These are phyloP conservation scores for Latrodectus elegans DNA, from an alignment of 2,888 invertebrate species.

Conservation along the genomic window DNA sequence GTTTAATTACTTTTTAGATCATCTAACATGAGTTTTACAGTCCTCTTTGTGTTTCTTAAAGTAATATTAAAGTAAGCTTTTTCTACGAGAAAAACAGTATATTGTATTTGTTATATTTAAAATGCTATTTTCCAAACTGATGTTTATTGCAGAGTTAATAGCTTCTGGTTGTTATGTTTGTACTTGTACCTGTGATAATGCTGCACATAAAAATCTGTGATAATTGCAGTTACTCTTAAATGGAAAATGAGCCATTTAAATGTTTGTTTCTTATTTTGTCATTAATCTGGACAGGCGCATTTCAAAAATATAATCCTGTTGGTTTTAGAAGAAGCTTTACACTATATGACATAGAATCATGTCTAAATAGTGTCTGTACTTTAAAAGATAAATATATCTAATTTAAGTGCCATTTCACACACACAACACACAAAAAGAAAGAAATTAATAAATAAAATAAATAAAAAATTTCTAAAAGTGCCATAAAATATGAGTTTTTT, in stretches of 20 bases:
- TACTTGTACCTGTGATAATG: slow-evolving; percentile 63
- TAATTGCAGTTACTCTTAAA: slow-evolving; percentile 57
- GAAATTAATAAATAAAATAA: too few species aligned
- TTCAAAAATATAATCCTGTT: slow-evolving; percentile 16
- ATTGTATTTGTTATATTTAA: slow-evolving; percentile 35
- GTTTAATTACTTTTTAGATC: slow-evolving; percentile 5
- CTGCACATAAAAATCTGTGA: slow-evolving; percentile 68
- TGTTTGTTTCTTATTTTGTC: slow-evolving; percentile 9
- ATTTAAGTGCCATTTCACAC: neutral
- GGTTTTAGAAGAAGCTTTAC: slow-evolving; percentile 34
- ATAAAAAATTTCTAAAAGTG: neutral
- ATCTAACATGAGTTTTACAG: slow-evolving; percentile 9
- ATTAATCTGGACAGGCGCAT: neutral
- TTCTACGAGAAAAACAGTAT: slow-evolving; percentile 29
- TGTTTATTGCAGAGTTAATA: slow-evolving; percentile 42
- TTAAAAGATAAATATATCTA: neutral
- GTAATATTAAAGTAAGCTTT: slow-evolving; percentile 21
- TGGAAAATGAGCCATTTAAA: slow-evolving; percentile 9
- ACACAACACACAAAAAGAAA: too few species aligned
- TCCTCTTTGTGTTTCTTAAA: slow-evolving; percentile 3
- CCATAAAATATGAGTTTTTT: neutral
- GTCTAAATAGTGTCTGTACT: neutral
- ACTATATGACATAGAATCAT: neutral
- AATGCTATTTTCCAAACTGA: slow-evolving; percentile 43
- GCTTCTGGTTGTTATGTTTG: slow-evolving; percentile 62